phyloP scores from a whole-genome alignment of 2,797 vertebrate species.

The Spatula versicolor region DNA sequence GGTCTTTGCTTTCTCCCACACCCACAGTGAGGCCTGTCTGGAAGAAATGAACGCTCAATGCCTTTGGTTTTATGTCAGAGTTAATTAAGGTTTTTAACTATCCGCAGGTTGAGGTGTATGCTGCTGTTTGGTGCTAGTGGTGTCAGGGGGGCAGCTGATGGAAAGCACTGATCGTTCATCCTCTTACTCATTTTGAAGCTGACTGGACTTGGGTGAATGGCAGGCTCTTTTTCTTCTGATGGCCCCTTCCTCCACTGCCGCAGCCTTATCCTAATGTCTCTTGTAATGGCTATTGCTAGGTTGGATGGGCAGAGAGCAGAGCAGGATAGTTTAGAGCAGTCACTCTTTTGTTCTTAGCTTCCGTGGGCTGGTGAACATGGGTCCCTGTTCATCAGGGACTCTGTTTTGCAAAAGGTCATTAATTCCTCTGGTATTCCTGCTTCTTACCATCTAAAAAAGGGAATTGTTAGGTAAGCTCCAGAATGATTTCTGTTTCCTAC shows the following conservation, averaged over 20 bases:
- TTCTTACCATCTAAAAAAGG: not conserved
- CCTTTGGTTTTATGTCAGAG: not conserved
- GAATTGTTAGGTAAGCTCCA: not conserved
- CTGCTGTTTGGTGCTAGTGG: not conserved
- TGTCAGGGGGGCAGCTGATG: not conserved
- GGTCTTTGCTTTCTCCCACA: not conserved
- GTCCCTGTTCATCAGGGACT: not conserved
- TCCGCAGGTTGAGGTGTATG: not conserved
- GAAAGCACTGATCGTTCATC: not conserved
- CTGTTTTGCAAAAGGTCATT: not conserved
- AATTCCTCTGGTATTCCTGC: not conserved
- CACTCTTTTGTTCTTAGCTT: not conserved
- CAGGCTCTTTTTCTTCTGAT: not conserved
- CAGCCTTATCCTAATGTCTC: not conserved
- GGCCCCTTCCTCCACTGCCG: not conserved
- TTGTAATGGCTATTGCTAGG: not conserved
- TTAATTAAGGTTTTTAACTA: conserved; percentile 1
- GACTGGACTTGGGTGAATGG: not conserved
- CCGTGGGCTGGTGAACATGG: not conserved
- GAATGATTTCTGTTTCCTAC: not conserved
- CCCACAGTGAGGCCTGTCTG: not conserved
- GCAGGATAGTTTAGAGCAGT: not conserved
- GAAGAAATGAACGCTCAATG: not conserved
- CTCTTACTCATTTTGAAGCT: not conserved
- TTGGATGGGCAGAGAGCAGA: not conserved